Evolutionary conservation across 2,113 vertebrate genomes (phyloP).

Genomic region (Bettongia penicillata): DNA sequence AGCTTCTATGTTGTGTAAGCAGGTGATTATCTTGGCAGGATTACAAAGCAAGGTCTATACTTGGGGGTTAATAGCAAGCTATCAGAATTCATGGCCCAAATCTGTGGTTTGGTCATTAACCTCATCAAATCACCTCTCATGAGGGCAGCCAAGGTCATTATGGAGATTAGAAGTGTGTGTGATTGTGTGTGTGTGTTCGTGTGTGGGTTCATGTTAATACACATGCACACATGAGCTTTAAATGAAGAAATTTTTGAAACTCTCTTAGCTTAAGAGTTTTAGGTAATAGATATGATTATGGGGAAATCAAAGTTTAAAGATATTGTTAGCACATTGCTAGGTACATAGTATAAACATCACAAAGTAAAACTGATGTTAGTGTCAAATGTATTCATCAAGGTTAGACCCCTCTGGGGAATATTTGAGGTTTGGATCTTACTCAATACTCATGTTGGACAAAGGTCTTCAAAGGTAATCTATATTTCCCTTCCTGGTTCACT

Average conservation of each 20-base stretch:
- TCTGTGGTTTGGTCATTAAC: constrained; percentile 57
- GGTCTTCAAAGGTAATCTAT: not conserved
- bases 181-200: not conserved
- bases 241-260: not conserved
- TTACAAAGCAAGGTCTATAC: constrained; percentile 53
- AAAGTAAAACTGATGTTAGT: not conserved
- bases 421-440: not conserved
- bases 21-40: constrained; percentile 1
- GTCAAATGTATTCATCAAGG: not conserved
- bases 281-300: not conserved
- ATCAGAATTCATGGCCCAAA: constrained; percentile 41
- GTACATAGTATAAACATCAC: not conserved
- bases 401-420: not conserved
- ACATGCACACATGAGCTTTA: not conserved
- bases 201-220: accelerated
- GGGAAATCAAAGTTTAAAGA: not conserved
- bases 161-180: constrained; percentile 2
- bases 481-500: not conserved
- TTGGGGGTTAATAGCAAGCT: constrained; percentile 55
- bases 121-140: constrained; percentile 17
- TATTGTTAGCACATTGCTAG: not conserved
- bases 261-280: not conserved
- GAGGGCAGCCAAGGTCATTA: not conserved
- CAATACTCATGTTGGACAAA: not conserved
- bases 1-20: constrained; percentile 26